Conservation (phyloP, 2,113 vertebrate genomes). For the Sylvietta virens region DNA sequence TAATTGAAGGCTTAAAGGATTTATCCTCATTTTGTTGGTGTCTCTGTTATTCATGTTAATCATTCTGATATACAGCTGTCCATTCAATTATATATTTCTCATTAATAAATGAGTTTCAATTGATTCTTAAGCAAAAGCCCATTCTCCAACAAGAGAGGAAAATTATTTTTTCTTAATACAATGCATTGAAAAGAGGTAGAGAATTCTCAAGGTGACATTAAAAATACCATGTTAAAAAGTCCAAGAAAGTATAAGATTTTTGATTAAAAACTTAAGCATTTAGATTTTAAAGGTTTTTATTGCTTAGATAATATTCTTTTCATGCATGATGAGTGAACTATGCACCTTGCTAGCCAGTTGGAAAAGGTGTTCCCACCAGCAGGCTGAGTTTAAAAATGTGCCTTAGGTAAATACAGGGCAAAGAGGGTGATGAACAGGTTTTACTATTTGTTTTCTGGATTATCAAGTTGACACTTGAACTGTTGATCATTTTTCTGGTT, state of each 20-base stretch:
- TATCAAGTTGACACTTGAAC: neutral
- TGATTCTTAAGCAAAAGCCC: neutral
- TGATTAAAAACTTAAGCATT: neutral
- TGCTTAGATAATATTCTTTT: neutral
- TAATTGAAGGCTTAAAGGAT: neutral
- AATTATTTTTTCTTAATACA: neutral
- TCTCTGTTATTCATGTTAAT: neutral
- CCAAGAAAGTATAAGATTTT: neutral
- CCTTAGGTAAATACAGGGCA: neutral
- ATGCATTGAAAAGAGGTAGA: neutral
- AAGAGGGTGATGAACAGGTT: neutral
- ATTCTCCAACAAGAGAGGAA: neutral
- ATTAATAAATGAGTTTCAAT: neutral
- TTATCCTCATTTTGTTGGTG: neutral
- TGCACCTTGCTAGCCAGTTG: neutral
- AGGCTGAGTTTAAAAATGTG: neutral
- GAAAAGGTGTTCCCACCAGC: neutral
- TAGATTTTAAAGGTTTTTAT: neutral
- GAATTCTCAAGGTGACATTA: neutral
- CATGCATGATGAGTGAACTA: neutral
- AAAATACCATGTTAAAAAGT: neutral
- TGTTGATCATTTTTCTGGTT: neutral
- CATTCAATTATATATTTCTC: neutral
- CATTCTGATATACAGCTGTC: neutral
- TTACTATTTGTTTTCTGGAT: neutral